Conservation (phyloP, 2,113 vertebrate genomes). For the Alligator sinensis region DNA sequence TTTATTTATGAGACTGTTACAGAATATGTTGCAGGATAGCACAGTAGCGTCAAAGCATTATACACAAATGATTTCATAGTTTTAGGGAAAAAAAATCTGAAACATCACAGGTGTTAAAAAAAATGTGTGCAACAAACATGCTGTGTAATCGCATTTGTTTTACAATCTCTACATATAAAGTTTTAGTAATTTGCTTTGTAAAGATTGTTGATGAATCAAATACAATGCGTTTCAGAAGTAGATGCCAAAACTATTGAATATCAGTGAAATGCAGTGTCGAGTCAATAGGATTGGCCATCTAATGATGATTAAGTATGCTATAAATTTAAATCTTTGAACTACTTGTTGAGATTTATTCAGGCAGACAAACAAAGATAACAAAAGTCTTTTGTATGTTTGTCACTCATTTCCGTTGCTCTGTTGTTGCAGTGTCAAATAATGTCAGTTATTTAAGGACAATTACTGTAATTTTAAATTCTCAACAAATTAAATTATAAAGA, state of each 20-base stretch:
- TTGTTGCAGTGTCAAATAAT: constrained; percentile 88
- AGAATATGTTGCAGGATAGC: background rate
- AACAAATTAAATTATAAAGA: constrained; percentile 89
- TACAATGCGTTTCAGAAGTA: constrained; percentile 40
- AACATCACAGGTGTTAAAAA: background rate
- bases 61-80: constrained; percentile 13
- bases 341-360: constrained; percentile 89
- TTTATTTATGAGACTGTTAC: background rate
- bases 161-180: constrained; percentile 64
- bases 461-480: constrained; percentile 90
- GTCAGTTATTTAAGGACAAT: constrained; percentile 89
- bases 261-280: constrained; percentile 75
- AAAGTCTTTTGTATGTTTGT: constrained; percentile 89
- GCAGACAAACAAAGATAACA: constrained; percentile 91
- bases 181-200: constrained; percentile 69
- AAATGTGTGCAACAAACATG: background rate
- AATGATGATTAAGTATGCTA: constrained; percentile 85
- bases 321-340: constrained; percentile 88
- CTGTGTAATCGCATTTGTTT: constrained; percentile 34
- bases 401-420: constrained; percentile 85
- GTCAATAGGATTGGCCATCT: constrained; percentile 81
- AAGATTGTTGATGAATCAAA: constrained; percentile 72
- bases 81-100: background rate
- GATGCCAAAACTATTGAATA: constrained; percentile 78
- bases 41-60: background rate